These are phyloP conservation scores for Teleogryllus oceanicus DNA, from an alignment of 2,888 invertebrate genomes.

Conservation along the genomic window DNA sequence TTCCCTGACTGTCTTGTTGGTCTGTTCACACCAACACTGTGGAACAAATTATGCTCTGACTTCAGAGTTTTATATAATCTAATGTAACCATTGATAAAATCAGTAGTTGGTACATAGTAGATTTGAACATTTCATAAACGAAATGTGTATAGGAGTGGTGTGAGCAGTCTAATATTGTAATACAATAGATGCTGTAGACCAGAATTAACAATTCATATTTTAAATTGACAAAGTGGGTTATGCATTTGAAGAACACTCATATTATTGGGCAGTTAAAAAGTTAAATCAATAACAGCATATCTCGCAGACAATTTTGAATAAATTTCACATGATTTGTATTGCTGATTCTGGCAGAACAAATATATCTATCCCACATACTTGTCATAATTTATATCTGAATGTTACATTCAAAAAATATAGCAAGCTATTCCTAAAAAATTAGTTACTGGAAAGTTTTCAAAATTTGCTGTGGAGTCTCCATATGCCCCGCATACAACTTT, in stretches of 20 bases:
- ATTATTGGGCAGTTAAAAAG: not conserved
- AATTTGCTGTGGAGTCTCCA: too few relatives aligned
- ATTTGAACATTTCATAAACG: not conserved
- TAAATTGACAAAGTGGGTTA: not conserved
- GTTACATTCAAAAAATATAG: too few relatives aligned
- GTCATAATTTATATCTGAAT: too few relatives aligned
- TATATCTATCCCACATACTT: too few relatives aligned
- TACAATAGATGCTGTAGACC: not conserved
- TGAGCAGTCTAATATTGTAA: conserved; percentile 18
- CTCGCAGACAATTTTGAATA: too few relatives aligned
- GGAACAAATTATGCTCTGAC: conserved; percentile 29
- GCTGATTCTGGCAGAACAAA: too few relatives aligned
- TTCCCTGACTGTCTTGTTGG: conserved; percentile 22
- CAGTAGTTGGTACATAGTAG: conserved; percentile 24
- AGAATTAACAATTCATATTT: conserved; percentile 19
- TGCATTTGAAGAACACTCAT: not conserved
- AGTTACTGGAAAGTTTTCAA: too few relatives aligned
- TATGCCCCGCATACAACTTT: too few relatives aligned
- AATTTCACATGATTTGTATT: too few relatives aligned
- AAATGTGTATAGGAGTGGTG: not conserved
- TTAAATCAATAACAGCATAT: too few relatives aligned
- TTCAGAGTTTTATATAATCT: conserved; percentile 23
- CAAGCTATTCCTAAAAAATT: too few relatives aligned
- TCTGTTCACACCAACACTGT: conserved; percentile 26
- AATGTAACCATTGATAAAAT: conserved; percentile 22